Conservation (phyloP, 1,140 invertebrate genomes). For the Drosophila ambigua region DNA sequence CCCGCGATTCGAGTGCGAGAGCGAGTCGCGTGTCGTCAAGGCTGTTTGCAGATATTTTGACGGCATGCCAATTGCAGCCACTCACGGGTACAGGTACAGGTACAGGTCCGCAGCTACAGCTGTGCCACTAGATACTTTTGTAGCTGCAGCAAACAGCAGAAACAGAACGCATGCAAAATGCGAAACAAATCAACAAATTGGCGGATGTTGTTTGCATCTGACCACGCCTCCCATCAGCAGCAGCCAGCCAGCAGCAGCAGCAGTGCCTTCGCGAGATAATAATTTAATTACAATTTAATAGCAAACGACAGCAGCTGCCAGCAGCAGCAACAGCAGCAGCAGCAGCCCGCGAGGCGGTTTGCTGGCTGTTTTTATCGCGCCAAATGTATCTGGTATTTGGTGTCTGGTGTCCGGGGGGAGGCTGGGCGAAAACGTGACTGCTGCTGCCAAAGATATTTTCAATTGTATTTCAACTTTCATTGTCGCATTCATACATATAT, state of each 20-base stretch:
- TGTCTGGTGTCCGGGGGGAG: constrained; percentile 1
- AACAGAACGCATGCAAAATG: constrained; percentile 17
- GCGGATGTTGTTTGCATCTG: constrained; percentile 66
- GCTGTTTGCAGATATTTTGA: constrained; percentile 28
- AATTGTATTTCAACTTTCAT: constrained; percentile 38
- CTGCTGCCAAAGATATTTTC: constrained; percentile 11
- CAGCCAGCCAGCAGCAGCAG: neutral
- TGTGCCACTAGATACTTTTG: constrained; percentile 11
- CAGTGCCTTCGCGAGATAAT: constrained; percentile 53
- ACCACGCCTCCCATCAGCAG: constrained; percentile 32
- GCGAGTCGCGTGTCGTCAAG: constrained; percentile 30
- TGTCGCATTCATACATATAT: constrained; percentile 18
- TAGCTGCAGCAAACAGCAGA: constrained; percentile 5
- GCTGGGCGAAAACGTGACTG: constrained; percentile 40
- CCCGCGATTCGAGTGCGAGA: neutral
- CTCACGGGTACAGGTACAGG: constrained; percentile 6
- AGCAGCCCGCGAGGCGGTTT: constrained; percentile 46
- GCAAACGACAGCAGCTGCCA: constrained; percentile 50
- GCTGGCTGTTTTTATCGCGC: constrained; percentile 36
- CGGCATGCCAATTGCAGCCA: constrained; percentile 32
- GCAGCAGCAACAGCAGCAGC: constrained; percentile 13
- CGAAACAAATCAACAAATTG: constrained; percentile 51
- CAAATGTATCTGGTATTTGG: constrained; percentile 4
- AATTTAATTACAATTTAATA: constrained; percentile 74
- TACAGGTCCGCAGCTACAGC: constrained; percentile 1